Conservation (phyloP, 2,888 invertebrate species). For the Tetragonula carbonaria region DNA sequence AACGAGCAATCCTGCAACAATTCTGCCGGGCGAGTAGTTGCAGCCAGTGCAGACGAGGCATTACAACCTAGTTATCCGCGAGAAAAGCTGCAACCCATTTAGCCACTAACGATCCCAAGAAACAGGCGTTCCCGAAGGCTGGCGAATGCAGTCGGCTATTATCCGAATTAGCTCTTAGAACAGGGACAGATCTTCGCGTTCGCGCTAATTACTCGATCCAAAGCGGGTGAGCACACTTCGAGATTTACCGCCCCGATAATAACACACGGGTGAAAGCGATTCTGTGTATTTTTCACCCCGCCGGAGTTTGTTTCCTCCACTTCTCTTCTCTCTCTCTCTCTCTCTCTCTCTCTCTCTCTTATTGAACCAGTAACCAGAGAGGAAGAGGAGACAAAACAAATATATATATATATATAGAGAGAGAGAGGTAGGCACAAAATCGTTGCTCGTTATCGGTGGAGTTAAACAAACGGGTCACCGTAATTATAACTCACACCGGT, state of each 20-base stretch:
- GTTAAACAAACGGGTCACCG: slow-evolving; percentile 63
- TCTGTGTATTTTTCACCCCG: slow-evolving; percentile 21
- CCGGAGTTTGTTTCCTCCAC: not conserved
- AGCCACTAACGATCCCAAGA: not conserved
- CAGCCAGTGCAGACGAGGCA: not conserved
- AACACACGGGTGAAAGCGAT: slow-evolving; percentile 8
- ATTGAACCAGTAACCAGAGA: not conserved
- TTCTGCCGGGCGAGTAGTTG: too few species aligned
- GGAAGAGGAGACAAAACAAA: not conserved
- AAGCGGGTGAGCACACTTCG: not conserved
- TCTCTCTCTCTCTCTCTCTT: not conserved
- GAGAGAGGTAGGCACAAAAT: slow-evolving; percentile 49
- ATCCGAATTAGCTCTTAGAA: slow-evolving; percentile 2
- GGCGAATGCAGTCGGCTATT: not conserved
- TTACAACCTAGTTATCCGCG: not conserved
- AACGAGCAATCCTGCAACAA: too few species aligned
- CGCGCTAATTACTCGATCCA: slow-evolving; percentile 34
- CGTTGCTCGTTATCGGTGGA: slow-evolving; percentile 69
- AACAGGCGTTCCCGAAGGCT: not conserved
- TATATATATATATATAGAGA: too few species aligned
- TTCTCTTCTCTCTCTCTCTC: not conserved
- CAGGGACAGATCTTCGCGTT: slow-evolving; percentile 9
- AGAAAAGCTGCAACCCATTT: not conserved
- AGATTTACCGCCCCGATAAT: slow-evolving; percentile 41
- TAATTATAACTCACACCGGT: slow-evolving; percentile 59